phyloP scores from a whole-genome alignment of 2,888 invertebrate species.

The Drosophila formosana region DNA sequence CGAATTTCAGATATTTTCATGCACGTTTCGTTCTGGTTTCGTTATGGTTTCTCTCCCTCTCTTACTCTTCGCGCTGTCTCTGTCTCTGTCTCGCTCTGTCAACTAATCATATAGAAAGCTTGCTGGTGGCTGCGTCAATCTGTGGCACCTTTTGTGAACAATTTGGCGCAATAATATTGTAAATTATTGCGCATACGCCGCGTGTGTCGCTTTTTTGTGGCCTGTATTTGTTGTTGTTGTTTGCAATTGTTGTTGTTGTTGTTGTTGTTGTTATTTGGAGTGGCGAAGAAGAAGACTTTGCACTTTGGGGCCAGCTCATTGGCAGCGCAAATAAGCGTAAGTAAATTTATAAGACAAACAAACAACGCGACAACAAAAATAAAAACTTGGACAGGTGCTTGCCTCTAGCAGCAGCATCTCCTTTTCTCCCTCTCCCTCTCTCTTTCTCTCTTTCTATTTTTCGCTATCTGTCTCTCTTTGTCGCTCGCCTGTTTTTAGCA shows the following conservation, averaged over 20 bases:
- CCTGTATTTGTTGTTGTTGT: constrained; percentile 6
- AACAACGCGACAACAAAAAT: constrained; percentile 52
- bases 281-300: constrained; percentile 40
- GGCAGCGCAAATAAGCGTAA: constrained; percentile 78
- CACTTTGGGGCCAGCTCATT: constrained; percentile 70
- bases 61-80: too few relatives aligned
- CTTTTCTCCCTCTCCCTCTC: constrained; percentile 12
- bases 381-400: constrained; percentile 63
- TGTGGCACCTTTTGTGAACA: constrained; percentile 27
- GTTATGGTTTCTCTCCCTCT: constrained; percentile 2
- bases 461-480: background rate
- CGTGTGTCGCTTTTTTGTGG: constrained; percentile 44
- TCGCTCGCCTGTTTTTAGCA: constrained; percentile 31
- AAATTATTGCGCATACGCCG: constrained; percentile 77
- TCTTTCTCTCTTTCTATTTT: constrained; percentile 5
- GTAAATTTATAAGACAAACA: constrained; percentile 80
- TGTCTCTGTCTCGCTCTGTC: constrained; percentile 49
- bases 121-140: constrained; percentile 28
- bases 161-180: constrained; percentile 69
- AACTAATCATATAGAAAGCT: constrained; percentile 78
- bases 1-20: constrained; percentile 39
- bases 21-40: background rate
- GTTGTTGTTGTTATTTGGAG: constrained; percentile 17
- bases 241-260: too few relatives aligned
- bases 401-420: constrained; percentile 32